These are phyloP conservation scores for Mesoclemmys tuberculata DNA, from an alignment of 2,113 vertebrate genomes.

Conservation along the genomic window DNA sequence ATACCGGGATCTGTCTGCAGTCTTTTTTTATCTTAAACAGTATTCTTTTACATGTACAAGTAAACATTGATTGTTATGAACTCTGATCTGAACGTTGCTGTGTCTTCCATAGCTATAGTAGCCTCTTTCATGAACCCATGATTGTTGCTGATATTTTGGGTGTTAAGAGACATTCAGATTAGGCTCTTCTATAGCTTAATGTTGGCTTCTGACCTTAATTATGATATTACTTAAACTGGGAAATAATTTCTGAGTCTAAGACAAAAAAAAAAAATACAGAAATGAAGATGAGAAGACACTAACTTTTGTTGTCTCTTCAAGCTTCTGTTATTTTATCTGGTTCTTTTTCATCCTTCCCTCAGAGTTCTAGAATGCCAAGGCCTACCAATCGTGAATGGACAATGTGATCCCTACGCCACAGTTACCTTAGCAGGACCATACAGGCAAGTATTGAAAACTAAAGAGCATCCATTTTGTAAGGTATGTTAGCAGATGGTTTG, in stretches of 20 bases:
- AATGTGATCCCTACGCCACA: conserved; percentile 95
- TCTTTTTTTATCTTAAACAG: neutral
- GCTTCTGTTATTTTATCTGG: neutral
- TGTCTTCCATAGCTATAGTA: conserved; percentile 43
- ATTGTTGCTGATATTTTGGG: neutral
- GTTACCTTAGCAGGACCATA: conserved; percentile 93
- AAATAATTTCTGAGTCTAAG: neutral
- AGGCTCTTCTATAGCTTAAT: conserved; percentile 13
- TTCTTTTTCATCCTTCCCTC: neutral
- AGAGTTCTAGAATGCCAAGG: conserved; percentile 97
- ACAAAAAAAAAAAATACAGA: conserved; percentile 21
- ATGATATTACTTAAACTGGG: neutral
- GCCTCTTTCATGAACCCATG: conserved; percentile 18
- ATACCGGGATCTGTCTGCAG: neutral
- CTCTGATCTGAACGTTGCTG: neutral
- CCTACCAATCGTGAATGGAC: conserved; percentile 95
- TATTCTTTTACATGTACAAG: neutral
- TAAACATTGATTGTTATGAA: neutral
- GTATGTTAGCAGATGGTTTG: neutral
- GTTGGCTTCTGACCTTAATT: neutral
- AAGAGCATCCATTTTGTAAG: neutral
- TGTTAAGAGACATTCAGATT: neutral
- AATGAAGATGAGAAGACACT: neutral
- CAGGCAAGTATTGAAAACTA: conserved; percentile 80
- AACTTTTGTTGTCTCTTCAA: neutral